phyloP scores from a whole-genome alignment of 2,797 vertebrate genomes.

The Cyclura pinguis region DNA sequence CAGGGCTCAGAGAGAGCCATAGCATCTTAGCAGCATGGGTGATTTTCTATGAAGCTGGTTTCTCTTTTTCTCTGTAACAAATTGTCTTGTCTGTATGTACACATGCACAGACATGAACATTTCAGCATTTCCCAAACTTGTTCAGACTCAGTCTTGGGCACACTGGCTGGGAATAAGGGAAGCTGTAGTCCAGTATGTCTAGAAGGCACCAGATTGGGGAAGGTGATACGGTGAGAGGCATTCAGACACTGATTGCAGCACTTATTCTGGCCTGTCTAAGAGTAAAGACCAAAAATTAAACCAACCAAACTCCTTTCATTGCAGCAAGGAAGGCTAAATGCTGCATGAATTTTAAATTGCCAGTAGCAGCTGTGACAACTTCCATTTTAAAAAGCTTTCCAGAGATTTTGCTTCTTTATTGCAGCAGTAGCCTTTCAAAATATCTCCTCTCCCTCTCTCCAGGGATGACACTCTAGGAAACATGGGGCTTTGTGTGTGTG shows the following conservation, averaged over 20 bases:
- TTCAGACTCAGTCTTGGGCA: too few relatives aligned
- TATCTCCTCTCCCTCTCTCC: not conserved
- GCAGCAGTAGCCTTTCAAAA: not conserved
- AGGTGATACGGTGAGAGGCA: not conserved
- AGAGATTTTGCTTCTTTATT: conserved; percentile 5
- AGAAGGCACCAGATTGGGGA: not conserved
- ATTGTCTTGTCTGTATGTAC: not conserved
- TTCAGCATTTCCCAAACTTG: not conserved
- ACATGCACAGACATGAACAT: not conserved
- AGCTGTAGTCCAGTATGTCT: not conserved
- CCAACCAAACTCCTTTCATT: not conserved
- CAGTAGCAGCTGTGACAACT: not conserved
- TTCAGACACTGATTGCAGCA: not conserved
- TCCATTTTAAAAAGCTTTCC: not conserved
- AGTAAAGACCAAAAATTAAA: not conserved
- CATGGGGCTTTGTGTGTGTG: not conserved
- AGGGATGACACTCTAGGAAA: not conserved
- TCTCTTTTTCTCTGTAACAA: not conserved
- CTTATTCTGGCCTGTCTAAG: not conserved
- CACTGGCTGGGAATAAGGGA: too few relatives aligned
- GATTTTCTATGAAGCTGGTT: not conserved
- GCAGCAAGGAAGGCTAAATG: conserved; percentile 7
- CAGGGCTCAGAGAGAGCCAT: not conserved
- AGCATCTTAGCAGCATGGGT: not conserved
- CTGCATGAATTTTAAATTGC: conserved; percentile 1